Percentiles rank a stretch among this genome's conserved stretches.
phyloP scores from a whole-genome alignment of 2,888 invertebrate species.

The Dorcus parallelipipedus region DNA sequence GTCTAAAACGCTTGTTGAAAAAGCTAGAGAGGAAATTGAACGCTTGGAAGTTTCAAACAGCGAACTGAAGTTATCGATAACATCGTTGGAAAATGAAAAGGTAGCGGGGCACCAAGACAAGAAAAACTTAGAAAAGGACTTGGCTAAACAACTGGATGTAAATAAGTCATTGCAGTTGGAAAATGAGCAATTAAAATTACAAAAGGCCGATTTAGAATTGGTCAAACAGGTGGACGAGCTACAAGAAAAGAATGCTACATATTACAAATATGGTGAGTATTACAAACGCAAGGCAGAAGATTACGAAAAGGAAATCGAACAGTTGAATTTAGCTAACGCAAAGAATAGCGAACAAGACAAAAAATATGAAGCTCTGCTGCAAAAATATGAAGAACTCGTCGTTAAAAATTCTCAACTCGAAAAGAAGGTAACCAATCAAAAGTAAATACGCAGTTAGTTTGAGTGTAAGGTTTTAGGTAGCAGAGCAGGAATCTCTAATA shows the following conservation, averaged over 20 bases:
- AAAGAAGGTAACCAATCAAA: constrained; percentile 21
- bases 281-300: constrained; percentile 33
- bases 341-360: constrained; percentile 43
- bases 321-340: constrained; percentile 33
- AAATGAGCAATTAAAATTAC: constrained; percentile 11
- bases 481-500: constrained; percentile 37
- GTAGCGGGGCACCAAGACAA: background rate
- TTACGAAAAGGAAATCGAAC: constrained; percentile 36
- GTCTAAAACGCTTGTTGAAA: constrained; percentile 8
- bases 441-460: background rate
- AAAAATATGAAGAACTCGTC: constrained; percentile 35
- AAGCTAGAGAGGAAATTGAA: constrained; percentile 13
- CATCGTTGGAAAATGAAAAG: background rate
- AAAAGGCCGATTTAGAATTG: constrained; percentile 27
- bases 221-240: constrained; percentile 31
- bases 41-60: constrained; percentile 12
- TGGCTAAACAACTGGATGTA: background rate
- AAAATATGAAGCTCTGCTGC: constrained; percentile 38
- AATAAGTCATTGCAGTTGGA: constrained; percentile 6
- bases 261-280: constrained; percentile 31
- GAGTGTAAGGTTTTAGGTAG: constrained; percentile 21
- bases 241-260: constrained; percentile 28
- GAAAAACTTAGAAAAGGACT: constrained; percentile 14
- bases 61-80: no score
- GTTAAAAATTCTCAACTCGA: constrained; percentile 31